phyloP scores from a whole-genome alignment of 2,888 invertebrate species.

The Pristionchus entomophagus region DNA sequence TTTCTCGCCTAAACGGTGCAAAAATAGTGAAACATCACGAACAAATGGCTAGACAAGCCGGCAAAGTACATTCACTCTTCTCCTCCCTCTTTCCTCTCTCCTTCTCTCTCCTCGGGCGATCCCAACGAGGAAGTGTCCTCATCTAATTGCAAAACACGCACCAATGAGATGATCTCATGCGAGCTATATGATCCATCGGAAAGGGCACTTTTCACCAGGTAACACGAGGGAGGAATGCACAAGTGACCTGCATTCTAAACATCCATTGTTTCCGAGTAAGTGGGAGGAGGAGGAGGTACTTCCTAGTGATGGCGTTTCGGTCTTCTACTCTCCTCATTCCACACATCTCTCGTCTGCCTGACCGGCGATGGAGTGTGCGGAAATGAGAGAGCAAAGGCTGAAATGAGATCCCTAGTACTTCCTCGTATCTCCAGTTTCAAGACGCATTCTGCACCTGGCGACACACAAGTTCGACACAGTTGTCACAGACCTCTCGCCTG shows the following conservation, averaged over 20 bases:
- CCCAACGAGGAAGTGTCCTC: background rate
- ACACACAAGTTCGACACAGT: too few species aligned
- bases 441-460: background rate
- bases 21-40: background rate
- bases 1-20: background rate
- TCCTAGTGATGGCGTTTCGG: too few species aligned
- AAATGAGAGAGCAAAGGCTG: too few species aligned
- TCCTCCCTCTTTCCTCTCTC: background rate
- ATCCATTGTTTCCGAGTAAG: background rate
- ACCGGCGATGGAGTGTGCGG: too few species aligned
- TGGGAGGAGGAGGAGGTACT: background rate
- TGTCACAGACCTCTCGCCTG: too few species aligned
- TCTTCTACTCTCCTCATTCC: too few species aligned
- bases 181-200: too few species aligned
- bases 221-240: background rate
- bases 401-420: too few species aligned
- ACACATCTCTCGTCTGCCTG: too few species aligned
- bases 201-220: background rate
- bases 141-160: too few species aligned
- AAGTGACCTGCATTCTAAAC: background rate
- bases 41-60: background rate
- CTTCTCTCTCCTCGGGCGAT: background rate
- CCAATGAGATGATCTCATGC: too few species aligned
- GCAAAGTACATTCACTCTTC: constrained; percentile 3
- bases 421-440: background rate